Evolutionary conservation across 2,797 vertebrate species (phyloP).

Genomic region (Xenops minutus): DNA sequence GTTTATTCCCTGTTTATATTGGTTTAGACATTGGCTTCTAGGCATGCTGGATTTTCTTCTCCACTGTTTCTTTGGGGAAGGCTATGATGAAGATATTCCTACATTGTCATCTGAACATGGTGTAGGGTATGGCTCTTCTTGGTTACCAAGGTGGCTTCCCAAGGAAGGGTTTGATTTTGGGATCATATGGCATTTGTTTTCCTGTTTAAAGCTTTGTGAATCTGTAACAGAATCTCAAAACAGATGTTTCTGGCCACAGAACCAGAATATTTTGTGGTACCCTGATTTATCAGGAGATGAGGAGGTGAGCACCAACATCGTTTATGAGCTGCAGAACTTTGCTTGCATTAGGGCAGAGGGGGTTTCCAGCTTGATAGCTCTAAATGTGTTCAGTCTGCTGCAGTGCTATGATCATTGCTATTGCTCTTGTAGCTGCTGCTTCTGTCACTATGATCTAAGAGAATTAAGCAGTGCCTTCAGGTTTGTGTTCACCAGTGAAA

Average conservation of each 20-base stretch:
- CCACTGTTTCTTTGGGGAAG: background rate
- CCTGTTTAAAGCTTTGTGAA: background rate
- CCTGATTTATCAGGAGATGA: background rate
- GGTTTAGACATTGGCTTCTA: background rate
- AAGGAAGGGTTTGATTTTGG: background rate
- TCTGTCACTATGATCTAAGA: background rate
- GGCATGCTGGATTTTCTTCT: background rate
- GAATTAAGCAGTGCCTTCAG: background rate
- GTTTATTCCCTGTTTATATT: background rate
- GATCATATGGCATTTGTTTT: background rate
- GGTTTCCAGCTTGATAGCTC: background rate
- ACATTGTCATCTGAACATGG: accelerated
- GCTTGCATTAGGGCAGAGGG: background rate
- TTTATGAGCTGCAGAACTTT: background rate
- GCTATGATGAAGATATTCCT: background rate
- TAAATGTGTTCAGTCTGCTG: background rate
- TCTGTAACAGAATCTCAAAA: background rate
- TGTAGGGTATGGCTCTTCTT: background rate
- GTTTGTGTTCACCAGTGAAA: background rate
- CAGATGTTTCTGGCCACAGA: background rate
- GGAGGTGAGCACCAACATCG: accelerated
- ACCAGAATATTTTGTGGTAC: background rate
- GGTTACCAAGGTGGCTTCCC: background rate
- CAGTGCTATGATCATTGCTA: background rate
- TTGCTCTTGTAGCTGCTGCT: background rate